Base-by-base conservation (phyloP, 1,140 invertebrate species). In the Drosophila sucinea region DNA sequence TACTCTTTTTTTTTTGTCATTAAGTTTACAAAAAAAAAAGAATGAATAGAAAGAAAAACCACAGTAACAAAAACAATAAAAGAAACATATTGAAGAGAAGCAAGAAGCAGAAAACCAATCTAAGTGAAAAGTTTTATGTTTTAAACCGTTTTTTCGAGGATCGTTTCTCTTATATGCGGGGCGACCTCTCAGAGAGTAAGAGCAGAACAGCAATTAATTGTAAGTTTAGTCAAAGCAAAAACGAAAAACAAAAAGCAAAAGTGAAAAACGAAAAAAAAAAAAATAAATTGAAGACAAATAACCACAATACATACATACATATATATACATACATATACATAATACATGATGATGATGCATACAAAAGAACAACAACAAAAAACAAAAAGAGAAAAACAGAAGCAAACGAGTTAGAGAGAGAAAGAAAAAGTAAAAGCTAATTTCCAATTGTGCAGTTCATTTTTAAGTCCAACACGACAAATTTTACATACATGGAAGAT, bases 171-270 rank as follows among this genome's bases (percentile, higher is more conserved):
- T 27, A 70, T 27, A 51, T 10, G 7, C 25, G 25, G 23, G 30
- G 35, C 17, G 69, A 47, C 70, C 67, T 62, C 76, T 62, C 60
- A 56, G 60, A 56, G 60, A 78, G 84, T 90, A 89, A 89, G 84
- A 87, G 84, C 84, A 89, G 77, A 89, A 89, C 84, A 89, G 81
- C 85, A 89, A 90, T 90, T 89, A 89, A 90, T 81, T 90, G 67
- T 90, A 90, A 90, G 87, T 70, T 90, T 90, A 90, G 87, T 90
- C 87, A 90, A 90, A 90, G 83, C 74, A 69, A 82, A 82, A 77
- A 86, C 81, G 71, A 84, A 78, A 62, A 67, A 67, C 60, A 65
- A 66, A 29, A 74, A 30, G 23, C 70, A 80, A 77, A 75, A 66
- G 57, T 56, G 74, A 73, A 51, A 70, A 82, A 74, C 55, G 73